Conservation (phyloP, 2,797 vertebrate species). For the Falco rusticolus region DNA sequence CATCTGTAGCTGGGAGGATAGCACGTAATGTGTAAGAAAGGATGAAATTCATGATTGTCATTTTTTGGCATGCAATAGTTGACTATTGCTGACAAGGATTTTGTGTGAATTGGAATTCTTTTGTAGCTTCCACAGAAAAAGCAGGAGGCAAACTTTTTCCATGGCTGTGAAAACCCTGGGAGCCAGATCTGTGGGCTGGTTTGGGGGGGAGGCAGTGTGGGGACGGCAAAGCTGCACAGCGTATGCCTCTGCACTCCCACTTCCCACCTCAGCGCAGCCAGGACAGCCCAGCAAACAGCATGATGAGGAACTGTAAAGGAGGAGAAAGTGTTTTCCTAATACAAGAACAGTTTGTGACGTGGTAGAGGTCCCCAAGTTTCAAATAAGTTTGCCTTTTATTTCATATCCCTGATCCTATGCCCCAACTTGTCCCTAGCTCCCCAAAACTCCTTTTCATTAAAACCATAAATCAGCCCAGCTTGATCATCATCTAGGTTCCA, state of each 20-base stretch:
- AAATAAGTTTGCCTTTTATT: background rate
- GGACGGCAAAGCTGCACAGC: fast-evolving
- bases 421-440: background rate
- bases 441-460: background rate
- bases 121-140: background rate
- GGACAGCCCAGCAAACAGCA: background rate
- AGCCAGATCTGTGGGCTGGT: background rate
- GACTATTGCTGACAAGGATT: background rate
- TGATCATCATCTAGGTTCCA: background rate
- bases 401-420: background rate
- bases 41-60: background rate
- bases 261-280: background rate
- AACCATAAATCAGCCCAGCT: background rate
- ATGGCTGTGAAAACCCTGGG: background rate
- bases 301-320: background rate
- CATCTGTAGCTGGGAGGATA: background rate
- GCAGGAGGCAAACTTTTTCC: background rate
- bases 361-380: background rate
- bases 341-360: background rate
- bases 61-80: background rate
- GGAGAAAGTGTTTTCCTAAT: background rate
- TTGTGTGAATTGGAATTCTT: background rate
- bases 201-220: fast-evolving
- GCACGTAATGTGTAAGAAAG: background rate
- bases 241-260: background rate